These are phyloP conservation scores for Tanypteryx hageni DNA, from an alignment of 2,888 invertebrate genomes.

Conservation along the genomic window DNA sequence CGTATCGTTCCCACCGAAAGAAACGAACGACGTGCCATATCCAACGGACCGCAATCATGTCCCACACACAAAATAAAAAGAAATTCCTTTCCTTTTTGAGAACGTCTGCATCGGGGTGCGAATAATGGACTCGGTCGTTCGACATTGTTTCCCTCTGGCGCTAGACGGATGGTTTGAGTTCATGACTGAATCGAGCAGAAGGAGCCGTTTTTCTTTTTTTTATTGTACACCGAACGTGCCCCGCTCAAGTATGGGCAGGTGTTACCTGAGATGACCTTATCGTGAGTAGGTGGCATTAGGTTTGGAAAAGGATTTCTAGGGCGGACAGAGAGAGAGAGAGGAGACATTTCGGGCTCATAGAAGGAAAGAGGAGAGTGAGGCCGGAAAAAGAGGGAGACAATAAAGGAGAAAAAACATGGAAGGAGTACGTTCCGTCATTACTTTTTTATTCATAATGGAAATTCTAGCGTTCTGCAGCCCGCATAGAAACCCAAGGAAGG, in stretches of 20 bases:
- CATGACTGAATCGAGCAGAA: neutral
- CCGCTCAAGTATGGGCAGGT: neutral
- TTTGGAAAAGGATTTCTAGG: neutral
- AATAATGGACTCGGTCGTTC: neutral
- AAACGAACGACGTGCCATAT: too few relatives aligned
- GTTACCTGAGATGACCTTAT: conserved; percentile 37
- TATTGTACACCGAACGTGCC: neutral
- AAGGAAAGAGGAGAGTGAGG: neutral
- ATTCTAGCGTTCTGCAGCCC: neutral
- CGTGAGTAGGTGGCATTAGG: conserved; percentile 20
- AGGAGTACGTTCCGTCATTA: neutral
- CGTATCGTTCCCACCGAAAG: too few relatives aligned
- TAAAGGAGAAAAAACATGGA: neutral
- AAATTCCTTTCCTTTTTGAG: too few relatives aligned
- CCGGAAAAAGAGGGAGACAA: neutral
- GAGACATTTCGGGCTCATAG: neutral
- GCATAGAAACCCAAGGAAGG: neutral
- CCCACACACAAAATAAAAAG: too few relatives aligned
- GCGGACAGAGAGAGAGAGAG: neutral
- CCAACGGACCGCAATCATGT: too few relatives aligned
- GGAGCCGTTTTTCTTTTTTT: neutral
- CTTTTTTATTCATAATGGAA: conserved; percentile 8
- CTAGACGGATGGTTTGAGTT: neutral
- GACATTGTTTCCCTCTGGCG: neutral
- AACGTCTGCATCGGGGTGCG: neutral